Base-by-base conservation (phyloP, 2,888 invertebrate genomes). In the Hydrotaea cyrtoneurina region DNA sequence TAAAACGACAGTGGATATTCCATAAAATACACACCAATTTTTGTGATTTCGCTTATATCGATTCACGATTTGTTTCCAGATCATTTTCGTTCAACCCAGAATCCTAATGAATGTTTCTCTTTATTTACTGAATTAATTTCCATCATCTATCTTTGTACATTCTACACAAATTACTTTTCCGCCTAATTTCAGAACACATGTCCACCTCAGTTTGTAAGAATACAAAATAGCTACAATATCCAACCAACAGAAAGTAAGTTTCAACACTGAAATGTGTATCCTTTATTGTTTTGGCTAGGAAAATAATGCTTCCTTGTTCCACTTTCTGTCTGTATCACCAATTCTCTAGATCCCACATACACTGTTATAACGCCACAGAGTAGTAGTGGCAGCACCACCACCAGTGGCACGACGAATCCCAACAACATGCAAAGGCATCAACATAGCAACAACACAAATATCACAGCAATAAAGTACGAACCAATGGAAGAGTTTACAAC, bases 231-330 rank as follows among this genome's bases (percentile, higher is more conserved):
- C 86, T 90, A 89, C 80, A 88, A 89, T 83, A 86, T 88, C 85
- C 90, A 89, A 88, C 89, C 89, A 88, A 87, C 88, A 86, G 92
- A 91, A 86, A 90, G 92, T 92, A 88, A 89, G 90, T 83, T 78
- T 0, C 72, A 43, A 79, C 19, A 21, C 66, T 31, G 31, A 10
- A 15, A 7, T 13, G 72, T 64, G 19, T 19, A 21, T 10, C 21
- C 21, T 10, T 21, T 55, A 55, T n/a, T n/a, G 8, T 2, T 31
- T 31, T 31, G 31, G 3, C 31, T 2, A 31, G 31, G 31, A 55
- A 55, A 75, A 36, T 74, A 19, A 74, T 36, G 21, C 64, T 53
- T 50, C 15, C 5, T 39, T 31, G 11, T 66, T 64, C 23, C 0
- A 0, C n/a, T 21, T n/a, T 21, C 72, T 62, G 43, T 64, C 15